Conservation (phyloP, 2,888 invertebrate genomes). For the Drosophila picticornis region DNA sequence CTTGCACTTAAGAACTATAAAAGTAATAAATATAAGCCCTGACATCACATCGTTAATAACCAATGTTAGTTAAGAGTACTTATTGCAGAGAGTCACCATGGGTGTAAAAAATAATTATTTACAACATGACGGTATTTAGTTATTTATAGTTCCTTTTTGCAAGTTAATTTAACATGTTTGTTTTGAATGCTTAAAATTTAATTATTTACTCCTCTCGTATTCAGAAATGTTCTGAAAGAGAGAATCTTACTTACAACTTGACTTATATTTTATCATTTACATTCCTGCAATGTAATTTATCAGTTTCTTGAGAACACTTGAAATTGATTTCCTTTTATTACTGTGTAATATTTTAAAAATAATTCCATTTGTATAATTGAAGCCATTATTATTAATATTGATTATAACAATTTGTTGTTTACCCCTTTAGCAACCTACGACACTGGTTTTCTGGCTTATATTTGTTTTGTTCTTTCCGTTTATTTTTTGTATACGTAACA, state of each 20-base stretch:
- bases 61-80: not conserved
- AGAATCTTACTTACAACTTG: not conserved
- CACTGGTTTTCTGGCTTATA: constrained; percentile 1
- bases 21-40: not conserved
- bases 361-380: not conserved
- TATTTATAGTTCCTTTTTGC: not conserved
- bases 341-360: not conserved
- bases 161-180: not conserved
- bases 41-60: not conserved
- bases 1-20: not conserved
- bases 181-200: not conserved
- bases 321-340: not conserved
- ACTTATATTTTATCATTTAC: not conserved
- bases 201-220: not conserved
- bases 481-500: constrained; percentile 9
- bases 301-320: accelerated
- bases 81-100: not conserved
- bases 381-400: not conserved
- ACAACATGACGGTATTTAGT: not conserved
- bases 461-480: constrained; percentile 27
- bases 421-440: not conserved
- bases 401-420: not conserved
- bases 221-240: not conserved
- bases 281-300: not conserved
- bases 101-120: not conserved